Conservation (phyloP, 2,888 invertebrate genomes). For the Notodonta dromedarius region DNA sequence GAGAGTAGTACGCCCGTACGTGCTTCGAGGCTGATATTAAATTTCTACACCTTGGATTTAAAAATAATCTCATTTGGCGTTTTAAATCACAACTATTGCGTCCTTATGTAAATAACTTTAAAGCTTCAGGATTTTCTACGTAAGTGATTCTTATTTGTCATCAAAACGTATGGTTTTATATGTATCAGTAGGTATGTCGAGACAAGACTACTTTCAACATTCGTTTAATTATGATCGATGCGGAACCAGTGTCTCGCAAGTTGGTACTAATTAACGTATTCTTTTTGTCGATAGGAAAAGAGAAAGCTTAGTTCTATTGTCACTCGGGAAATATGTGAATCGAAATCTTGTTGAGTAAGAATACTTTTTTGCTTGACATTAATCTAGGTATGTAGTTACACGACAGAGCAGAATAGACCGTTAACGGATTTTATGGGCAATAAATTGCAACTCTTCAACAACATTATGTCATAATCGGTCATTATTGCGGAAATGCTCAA, state of each 20-base stretch:
- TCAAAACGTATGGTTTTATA: slow-evolving; percentile 6
- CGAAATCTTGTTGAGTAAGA: slow-evolving; percentile 23
- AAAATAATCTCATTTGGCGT: no score
- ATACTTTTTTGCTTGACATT: slow-evolving; percentile 8
- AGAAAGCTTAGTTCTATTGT: slow-evolving; percentile 61
- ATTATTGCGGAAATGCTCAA: slow-evolving; percentile 6
- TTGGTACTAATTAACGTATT: slow-evolving; percentile 46
- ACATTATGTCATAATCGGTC: slow-evolving; percentile 12
- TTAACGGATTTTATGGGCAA: background rate
- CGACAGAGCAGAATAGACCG: slow-evolving; percentile 1
- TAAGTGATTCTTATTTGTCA: slow-evolving; percentile 5
- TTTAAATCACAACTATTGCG: no score
- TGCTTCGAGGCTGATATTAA: background rate
- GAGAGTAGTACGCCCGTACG: background rate
- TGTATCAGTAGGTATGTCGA: slow-evolving; percentile 25
- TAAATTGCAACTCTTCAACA: slow-evolving; percentile 1
- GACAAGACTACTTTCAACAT: slow-evolving; percentile 27
- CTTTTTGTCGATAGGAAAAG: slow-evolving; percentile 46
- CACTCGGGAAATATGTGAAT: slow-evolving; percentile 49
- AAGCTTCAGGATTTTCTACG: slow-evolving; percentile 4
- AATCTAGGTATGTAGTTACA: background rate
- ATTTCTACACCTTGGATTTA: background rate
- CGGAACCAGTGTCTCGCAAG: slow-evolving; percentile 59
- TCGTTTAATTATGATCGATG: slow-evolving; percentile 43
- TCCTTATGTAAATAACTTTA: background rate